phyloP scores from a whole-genome alignment of 2,888 invertebrate genomes.

The Baronia brevicornis region DNA sequence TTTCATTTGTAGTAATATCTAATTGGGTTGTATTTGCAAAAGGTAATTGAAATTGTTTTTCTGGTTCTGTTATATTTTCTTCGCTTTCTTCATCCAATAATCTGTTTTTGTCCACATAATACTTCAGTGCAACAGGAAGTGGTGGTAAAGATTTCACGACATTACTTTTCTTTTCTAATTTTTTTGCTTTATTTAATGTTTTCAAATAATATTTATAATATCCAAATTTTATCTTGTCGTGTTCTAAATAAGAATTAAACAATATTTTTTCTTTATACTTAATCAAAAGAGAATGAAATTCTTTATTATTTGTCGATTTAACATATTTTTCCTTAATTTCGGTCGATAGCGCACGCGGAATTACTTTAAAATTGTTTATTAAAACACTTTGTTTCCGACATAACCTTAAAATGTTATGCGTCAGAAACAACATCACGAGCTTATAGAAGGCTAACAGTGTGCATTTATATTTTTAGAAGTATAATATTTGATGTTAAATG shows the following conservation, averaged over 20 bases:
- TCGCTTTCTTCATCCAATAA: constrained; percentile 32
- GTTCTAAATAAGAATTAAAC: constrained; percentile 59
- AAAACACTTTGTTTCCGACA: constrained; percentile 37
- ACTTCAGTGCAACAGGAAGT: constrained; percentile 71
- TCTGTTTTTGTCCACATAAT: constrained; percentile 50
- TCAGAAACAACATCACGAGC: constrained; percentile 39
- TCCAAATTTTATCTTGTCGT: constrained; percentile 52
- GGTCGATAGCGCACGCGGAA: constrained; percentile 25
- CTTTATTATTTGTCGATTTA: constrained; percentile 24
- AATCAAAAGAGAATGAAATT: constrained; percentile 39
- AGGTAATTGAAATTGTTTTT: constrained; percentile 52
- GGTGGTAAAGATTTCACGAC: constrained; percentile 47
- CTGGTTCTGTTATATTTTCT: constrained; percentile 19
- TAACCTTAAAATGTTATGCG: constrained; percentile 59
- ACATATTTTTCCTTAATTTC: constrained; percentile 21
- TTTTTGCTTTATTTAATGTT: constrained; percentile 40
- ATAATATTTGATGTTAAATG: constrained; percentile 1
- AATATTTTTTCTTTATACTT: constrained; percentile 55
- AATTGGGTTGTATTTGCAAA: constrained; percentile 39
- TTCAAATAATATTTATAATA: constrained; percentile 48
- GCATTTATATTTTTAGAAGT: constrained; percentile 3
- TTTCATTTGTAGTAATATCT: constrained; percentile 25
- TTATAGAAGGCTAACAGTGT: constrained; percentile 11
- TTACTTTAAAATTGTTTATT: constrained; percentile 34
- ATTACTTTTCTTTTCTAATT: constrained; percentile 26